Percentiles rank a stretch among this genome's conserved stretches.
These are phyloP conservation scores for Aethes cnicana DNA, from an alignment of 2,888 invertebrate species.

Conservation along the genomic window DNA sequence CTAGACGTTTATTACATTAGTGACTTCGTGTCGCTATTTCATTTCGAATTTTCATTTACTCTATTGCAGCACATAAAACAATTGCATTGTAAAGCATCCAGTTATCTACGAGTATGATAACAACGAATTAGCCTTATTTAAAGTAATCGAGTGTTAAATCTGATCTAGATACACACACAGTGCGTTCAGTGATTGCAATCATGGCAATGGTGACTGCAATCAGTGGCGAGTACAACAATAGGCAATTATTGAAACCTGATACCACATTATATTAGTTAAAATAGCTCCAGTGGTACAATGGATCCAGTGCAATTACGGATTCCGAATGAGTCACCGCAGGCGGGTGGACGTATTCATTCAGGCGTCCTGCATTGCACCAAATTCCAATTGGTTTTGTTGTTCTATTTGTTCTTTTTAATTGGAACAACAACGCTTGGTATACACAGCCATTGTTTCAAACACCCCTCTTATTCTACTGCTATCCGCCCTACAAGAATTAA, in stretches of 20 bases:
- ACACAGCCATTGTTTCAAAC: conserved; percentile 31
- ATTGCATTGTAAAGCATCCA: too few relatives aligned
- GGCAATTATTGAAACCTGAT: conserved; percentile 1
- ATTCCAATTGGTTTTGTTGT: conserved; percentile 62
- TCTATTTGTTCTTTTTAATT: conserved; percentile 66
- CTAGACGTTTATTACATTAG: too few relatives aligned
- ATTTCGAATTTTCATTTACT: too few relatives aligned
- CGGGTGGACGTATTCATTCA: conserved; percentile 62
- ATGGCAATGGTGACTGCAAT: conserved; percentile 8
- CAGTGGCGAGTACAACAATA: conserved; percentile 14
- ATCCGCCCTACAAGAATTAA: not conserved
- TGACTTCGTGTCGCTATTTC: too few relatives aligned
- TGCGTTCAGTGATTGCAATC: conserved; percentile 1
- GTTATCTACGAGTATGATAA: too few relatives aligned
- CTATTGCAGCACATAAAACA: too few relatives aligned
- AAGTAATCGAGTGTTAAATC: not conserved
- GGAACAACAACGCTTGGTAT: conserved; percentile 50
- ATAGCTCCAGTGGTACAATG: conserved; percentile 50
- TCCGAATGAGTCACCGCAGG: conserved; percentile 66
- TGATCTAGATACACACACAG: not conserved
- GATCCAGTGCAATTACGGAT: conserved; percentile 61
- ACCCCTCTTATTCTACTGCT: conserved; percentile 2
- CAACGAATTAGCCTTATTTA: not conserved
- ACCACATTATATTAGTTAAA: conserved; percentile 34
- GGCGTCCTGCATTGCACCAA: conserved; percentile 78